These are phyloP conservation scores for Platyrinchus mystaceus DNA, from an alignment of 2,797 vertebrate genomes.

Conservation along the genomic window DNA sequence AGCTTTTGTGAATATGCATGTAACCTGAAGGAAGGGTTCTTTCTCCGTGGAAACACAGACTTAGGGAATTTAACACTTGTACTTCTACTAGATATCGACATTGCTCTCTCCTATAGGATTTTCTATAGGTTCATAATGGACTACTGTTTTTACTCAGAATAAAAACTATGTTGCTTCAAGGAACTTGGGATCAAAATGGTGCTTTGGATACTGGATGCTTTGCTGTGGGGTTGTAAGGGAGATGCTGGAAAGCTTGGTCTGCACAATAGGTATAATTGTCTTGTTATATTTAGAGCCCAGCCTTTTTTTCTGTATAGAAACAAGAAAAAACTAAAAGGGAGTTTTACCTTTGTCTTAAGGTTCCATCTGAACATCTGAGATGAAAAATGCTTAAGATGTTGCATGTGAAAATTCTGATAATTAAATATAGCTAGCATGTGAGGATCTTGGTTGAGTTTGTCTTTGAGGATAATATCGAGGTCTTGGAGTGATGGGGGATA, in stretches of 20 bases:
- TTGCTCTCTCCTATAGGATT: not conserved
- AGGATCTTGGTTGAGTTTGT: not conserved
- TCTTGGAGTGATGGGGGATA: not conserved
- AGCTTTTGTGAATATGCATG: not conserved
- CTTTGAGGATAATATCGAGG: not conserved
- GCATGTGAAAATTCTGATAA: not conserved
- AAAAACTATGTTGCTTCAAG: not conserved
- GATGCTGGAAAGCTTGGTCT: not conserved
- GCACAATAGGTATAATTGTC: not conserved
- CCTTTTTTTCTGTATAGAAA: not conserved
- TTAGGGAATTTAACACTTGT: not conserved
- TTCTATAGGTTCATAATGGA: not conserved
- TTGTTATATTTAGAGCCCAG: not conserved
- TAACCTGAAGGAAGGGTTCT: not conserved
- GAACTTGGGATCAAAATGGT: not conserved
- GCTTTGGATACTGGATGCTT: not conserved
- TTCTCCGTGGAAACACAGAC: not conserved
- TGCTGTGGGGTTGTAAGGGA: not conserved
- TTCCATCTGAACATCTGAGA: not conserved
- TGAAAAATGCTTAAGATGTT: not conserved
- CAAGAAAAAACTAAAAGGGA: not conserved
- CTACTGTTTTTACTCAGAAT: not conserved
- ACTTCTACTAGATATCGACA: accelerated
- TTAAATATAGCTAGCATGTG: not conserved
- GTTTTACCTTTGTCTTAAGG: not conserved